Base-by-base conservation (phyloP, 2,888 invertebrate genomes). In the Ecliptopera silaceata region DNA sequence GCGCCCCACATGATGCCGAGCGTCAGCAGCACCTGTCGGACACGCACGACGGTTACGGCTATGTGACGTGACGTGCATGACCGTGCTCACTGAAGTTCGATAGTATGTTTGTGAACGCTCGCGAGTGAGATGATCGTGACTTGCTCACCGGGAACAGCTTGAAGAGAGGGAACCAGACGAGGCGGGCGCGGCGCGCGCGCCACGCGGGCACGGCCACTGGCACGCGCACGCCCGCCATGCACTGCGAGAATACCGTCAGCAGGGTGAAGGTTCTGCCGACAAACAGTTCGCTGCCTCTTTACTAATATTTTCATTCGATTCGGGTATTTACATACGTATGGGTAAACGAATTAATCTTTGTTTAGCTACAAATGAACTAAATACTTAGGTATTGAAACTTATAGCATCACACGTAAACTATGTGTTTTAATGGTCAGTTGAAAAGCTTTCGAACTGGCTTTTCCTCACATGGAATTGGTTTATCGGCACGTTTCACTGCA, bases 211-310 rank as follows among this genome's bases (percentile, higher is more conserved):
- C 77, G 17, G 93, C 69, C 1, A 93, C 81, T 0, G 96, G 96
- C 31, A 94, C 84, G 38, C 84, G 83, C 17, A 95, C 94, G 63
- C 94, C 92, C 0, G 93, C 92, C 89, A 96, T 91, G 70, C 96
- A 94, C 84, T 97, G 96, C 0, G 96, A 97, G 80, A 96, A 96
- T 47, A 96, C 76, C 0, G 96, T 95, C 70, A 97, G 86, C 84
- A 97, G 89, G 0, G 92, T 84, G 60, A 96, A 95, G 0, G 96
- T 97, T 68, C 95, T 95, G 88, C 0, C 77, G 69, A 15, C 20
- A 54, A 11, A 32, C 20, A 42, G n/a, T 6, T 26, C 26, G 1
- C 1, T 8, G 6, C 26, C n/a, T n/a, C n/a, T n/a, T n/a, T n/a
- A n/a, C n/a, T n/a, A n/a, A n/a, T n/a, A n/a, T n/a, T n/a, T n/a